phyloP scores from a whole-genome alignment of 1,140 invertebrate genomes.

The Diuraphis noxia region DNA sequence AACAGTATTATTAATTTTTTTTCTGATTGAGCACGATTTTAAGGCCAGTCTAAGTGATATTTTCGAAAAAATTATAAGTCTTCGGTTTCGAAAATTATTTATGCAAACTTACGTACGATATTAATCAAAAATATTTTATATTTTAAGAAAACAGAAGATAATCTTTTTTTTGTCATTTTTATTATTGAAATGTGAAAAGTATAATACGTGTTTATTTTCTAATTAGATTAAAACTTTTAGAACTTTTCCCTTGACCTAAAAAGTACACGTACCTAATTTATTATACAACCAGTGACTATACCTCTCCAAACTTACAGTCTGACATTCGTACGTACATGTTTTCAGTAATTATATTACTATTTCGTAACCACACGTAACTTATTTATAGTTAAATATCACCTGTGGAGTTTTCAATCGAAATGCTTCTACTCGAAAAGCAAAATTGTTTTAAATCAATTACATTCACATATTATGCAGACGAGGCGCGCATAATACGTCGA shows the following conservation, averaged over 20 bases:
- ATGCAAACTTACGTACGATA: not conserved
- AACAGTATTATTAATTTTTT: not conserved
- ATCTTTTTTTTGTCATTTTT: not conserved
- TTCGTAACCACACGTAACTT: not conserved
- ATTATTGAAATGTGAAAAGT: not conserved
- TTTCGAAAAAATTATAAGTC: not conserved
- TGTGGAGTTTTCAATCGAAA: not conserved
- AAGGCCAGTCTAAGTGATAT: not conserved
- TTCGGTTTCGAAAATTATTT: not conserved
- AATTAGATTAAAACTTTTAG: not conserved
- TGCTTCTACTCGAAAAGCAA: not conserved
- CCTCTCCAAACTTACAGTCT: not conserved
- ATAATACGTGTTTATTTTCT: not conserved
- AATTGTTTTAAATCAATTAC: not conserved
- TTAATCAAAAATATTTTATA: not conserved
- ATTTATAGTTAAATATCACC: not conserved
- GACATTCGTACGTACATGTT: not conserved
- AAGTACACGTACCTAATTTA: not conserved
- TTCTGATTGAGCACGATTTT: not conserved
- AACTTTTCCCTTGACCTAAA: not conserved
- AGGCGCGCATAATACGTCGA: not conserved
- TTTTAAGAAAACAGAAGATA: not conserved
- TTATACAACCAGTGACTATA: not conserved
- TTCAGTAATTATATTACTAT: not conserved
- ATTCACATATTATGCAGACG: not conserved